Percentiles rank a stretch among this genome's conserved stretches.
Conservation (phyloP, 2,113 vertebrate genomes). For the Ictalurus furcatus region DNA sequence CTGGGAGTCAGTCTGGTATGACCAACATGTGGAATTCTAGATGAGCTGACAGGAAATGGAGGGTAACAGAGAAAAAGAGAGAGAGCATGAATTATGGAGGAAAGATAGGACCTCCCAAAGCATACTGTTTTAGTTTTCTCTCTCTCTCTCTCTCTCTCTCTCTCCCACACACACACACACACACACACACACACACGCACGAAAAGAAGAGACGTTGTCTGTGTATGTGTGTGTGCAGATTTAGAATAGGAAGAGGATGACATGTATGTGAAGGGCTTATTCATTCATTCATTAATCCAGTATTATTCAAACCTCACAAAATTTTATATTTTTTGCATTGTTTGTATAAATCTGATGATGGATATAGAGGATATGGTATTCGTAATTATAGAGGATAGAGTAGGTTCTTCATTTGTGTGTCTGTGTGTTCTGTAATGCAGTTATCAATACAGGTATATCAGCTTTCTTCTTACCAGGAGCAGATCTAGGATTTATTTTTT, state of each 20-base stretch:
- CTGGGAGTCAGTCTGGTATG: conserved; percentile 12
- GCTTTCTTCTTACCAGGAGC: neutral
- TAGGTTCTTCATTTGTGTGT: neutral
- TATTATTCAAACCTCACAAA: neutral
- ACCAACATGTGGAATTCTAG: conserved; percentile 33
- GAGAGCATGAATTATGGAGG: conserved; percentile 48
- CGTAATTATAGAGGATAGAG: neutral
- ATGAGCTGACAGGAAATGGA: conserved; percentile 30
- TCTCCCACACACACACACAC: neutral
- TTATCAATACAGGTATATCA: neutral
- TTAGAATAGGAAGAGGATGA: neutral
- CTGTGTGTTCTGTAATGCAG: neutral
- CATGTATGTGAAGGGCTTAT: neutral
- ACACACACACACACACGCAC: neutral
- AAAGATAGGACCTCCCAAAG: conserved; percentile 28
- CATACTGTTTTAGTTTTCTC: conserved; percentile 19
- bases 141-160: neutral
- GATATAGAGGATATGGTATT: neutral
- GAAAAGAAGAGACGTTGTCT: neutral
- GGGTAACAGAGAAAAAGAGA: conserved; percentile 37
- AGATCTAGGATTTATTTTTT: neutral
- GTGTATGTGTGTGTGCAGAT: neutral
- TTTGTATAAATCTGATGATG: neutral
- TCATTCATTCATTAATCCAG: neutral
- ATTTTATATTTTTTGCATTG: neutral